Conservation (phyloP, 2,113 vertebrate genomes). For the Hemichromis elongatus region DNA sequence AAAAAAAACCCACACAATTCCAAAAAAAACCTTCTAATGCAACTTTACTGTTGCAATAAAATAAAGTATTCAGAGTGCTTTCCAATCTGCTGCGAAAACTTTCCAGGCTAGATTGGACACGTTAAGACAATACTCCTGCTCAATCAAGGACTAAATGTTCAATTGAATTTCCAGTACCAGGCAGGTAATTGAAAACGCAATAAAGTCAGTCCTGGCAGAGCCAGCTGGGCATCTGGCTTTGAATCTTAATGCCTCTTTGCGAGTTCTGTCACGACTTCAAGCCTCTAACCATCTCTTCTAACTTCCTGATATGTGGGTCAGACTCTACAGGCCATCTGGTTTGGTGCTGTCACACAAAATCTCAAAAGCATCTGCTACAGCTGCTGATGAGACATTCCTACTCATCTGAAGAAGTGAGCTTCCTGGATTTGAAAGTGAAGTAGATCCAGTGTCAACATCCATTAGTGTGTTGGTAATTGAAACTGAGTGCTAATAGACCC, state of each 20-base stretch:
- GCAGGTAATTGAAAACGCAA: slow-evolving; percentile 37
- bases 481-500: slow-evolving; percentile 60
- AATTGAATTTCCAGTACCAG: slow-evolving; percentile 18
- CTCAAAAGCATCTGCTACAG: slow-evolving; percentile 37
- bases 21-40: not conserved
- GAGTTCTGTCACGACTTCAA: slow-evolving; percentile 43
- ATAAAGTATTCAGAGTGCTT: not conserved
- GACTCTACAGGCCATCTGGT: slow-evolving; percentile 27
- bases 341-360: slow-evolving; percentile 31
- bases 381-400: slow-evolving; percentile 16
- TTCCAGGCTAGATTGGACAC: not conserved
- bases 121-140: slow-evolving; percentile 12
- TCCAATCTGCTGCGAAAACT: not conserved
- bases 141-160: slow-evolving; percentile 35
- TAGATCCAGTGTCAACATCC: slow-evolving; percentile 61
- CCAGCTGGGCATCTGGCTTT: not conserved
- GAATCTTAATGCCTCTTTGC: slow-evolving; percentile 35
- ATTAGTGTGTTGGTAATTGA: slow-evolving; percentile 62
- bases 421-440: slow-evolving; percentile 44
- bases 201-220: slow-evolving; percentile 6
- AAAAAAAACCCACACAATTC: not conserved
- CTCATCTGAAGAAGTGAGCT: slow-evolving; percentile 33
- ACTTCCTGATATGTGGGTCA: slow-evolving; percentile 41
- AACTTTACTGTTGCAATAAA: not conserved
- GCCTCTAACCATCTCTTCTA: slow-evolving; percentile 6